phyloP scores from a whole-genome alignment of 2,888 invertebrate species.

The Tortricodes alternella region DNA sequence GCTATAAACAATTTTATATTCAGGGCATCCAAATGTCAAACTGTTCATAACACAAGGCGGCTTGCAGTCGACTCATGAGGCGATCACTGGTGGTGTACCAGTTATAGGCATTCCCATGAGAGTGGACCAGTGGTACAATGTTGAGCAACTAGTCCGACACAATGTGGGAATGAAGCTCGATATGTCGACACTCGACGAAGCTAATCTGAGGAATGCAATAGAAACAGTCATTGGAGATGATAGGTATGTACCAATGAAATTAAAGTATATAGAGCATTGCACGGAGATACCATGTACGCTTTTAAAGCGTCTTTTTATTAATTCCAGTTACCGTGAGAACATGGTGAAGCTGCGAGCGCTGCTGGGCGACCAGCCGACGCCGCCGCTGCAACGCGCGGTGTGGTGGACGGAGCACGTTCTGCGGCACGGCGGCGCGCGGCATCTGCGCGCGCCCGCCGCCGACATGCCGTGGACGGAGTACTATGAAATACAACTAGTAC shows the following conservation, averaged over 20 bases:
- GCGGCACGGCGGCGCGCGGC: slow-evolving; percentile 41
- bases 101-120: too few relatives aligned
- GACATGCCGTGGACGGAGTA: slow-evolving; percentile 15
- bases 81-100: too few relatives aligned
- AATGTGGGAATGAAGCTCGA: not conserved
- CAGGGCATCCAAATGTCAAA: too few relatives aligned
- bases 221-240: not conserved
- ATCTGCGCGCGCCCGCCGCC: slow-evolving; percentile 28
- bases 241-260: not conserved
- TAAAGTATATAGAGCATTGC: too few relatives aligned
- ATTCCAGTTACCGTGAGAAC: slow-evolving; percentile 10
- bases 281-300: too few relatives aligned
- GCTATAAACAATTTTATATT: too few relatives aligned
- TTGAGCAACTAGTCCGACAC: too few relatives aligned
- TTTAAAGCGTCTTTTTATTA: not conserved
- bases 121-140: too few relatives aligned
- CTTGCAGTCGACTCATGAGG: too few relatives aligned
- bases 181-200: not conserved
- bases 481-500: slow-evolving; percentile 34
- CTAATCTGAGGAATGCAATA: not conserved
- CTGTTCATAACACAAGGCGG: too few relatives aligned
- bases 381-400: slow-evolving; percentile 38
- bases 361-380: slow-evolving; percentile 34
- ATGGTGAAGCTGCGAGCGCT: slow-evolving; percentile 1
- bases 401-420: slow-evolving; percentile 42